Percentiles rank a stretch among this genome's conserved stretches.
Conservation (phyloP, 2,113 vertebrate species). For the Plecturocebus donacophilus region DNA sequence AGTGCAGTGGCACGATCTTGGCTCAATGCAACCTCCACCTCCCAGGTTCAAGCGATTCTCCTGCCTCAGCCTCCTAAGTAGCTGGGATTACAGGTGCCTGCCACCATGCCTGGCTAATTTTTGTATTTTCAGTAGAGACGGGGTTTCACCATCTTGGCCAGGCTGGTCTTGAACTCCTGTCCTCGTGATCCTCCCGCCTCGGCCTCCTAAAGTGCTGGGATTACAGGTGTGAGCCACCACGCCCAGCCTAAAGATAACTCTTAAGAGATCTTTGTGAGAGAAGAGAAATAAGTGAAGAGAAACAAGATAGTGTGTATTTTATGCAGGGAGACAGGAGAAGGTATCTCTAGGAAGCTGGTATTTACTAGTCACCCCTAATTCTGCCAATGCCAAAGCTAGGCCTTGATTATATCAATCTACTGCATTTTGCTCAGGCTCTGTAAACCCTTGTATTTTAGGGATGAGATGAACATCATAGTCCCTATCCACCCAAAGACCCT, state of each 20-base stretch:
- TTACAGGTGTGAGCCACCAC: no score
- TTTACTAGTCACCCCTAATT: neutral
- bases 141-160: no score
- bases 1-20: no score
- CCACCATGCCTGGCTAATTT: no score
- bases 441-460: neutral
- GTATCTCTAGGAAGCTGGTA: neutral
- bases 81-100: no score
- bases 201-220: no score
- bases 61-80: no score
- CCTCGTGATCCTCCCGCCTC: no score
- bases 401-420: neutral
- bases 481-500: neutral
- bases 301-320: neutral
- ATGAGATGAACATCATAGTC: neutral
- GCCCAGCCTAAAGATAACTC: neutral
- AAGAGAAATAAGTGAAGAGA: constrained; percentile 38
- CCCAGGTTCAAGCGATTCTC: no score
- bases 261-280: neutral
- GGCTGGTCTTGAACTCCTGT: no score
- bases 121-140: no score
- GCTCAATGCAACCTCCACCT: no score
- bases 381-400: neutral
- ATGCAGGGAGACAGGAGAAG: neutral
- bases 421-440: neutral